phyloP scores from a whole-genome alignment of 2,113 vertebrate genomes.

The Chrysochloris asiatica region DNA sequence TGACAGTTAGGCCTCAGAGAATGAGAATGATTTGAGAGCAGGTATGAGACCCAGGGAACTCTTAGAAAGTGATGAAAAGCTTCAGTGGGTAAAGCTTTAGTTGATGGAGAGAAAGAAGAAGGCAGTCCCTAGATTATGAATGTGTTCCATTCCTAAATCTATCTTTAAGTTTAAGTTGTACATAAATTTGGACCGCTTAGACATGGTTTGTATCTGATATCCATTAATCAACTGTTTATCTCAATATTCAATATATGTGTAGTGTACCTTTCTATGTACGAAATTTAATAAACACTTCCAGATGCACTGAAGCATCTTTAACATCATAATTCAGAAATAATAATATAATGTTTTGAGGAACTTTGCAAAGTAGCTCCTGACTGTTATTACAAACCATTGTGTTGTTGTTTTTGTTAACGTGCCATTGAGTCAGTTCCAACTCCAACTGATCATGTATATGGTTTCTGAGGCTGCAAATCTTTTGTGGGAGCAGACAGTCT shows the following conservation, averaged over 20 bases:
- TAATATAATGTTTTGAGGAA: not conserved
- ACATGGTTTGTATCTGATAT: too few species aligned
- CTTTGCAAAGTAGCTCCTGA: not conserved
- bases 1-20: not conserved
- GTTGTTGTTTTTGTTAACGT: too few species aligned
- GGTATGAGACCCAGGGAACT: not conserved
- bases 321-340: not conserved
- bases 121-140: not conserved
- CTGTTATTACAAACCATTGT: not conserved
- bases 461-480: too few species aligned
- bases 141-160: not conserved
- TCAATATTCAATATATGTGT: not conserved
- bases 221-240: too few species aligned
- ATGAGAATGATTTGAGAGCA: not conserved
- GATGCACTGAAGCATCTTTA: not conserved
- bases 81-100: not conserved
- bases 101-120: not conserved
- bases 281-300: not conserved
- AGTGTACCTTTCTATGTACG: not conserved
- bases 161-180: not conserved
- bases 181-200: not conserved
- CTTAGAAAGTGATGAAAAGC: not conserved
- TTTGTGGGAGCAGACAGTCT: too few species aligned
- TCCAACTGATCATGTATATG: too few species aligned
- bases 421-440: too few species aligned